Base-by-base conservation (phyloP, 2,888 invertebrate species). In the Liodrosophila aerea region DNA sequence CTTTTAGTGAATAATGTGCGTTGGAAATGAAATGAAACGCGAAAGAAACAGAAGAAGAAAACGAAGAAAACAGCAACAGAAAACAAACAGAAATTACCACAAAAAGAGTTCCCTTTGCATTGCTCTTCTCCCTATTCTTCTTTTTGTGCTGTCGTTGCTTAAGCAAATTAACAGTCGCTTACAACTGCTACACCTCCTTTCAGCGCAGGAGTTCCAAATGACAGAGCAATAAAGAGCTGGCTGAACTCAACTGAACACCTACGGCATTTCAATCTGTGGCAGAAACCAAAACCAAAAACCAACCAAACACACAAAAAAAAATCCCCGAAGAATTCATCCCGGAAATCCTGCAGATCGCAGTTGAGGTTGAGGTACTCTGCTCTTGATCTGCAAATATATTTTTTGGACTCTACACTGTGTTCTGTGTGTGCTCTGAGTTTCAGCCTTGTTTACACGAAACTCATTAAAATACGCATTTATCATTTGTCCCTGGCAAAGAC, bases 391-490 rank as follows among this genome's bases (percentile, higher is more conserved):
- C 22, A 22, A 22, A 22, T 22, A 22, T 22, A 5, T 22, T 22
- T 12, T 22, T 5, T 22, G 22, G 5, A 22, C 22, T 22, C 22
- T 22, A 5, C 22, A n/a, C n/a, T n/a, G n/a, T n/a, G n/a, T n/a
- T n/a, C n/a, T n/a, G n/a, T n/a, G n/a, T n/a, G n/a, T n/a, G n/a
- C n/a, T n/a, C n/a, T n/a, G n/a, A 30, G 30, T 30, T 69, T 63
- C 41, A 56, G 67, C 63, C 78, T 76, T 76, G 74, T 73, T 82
- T 83, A 85, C 87, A 86, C 84, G 82, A 88, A 87, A 85, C 88
- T 88, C 86, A 87, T 87, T 88, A 87, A 87, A 88, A 81, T 72
- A 69, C 59, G 65, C 81, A 88, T 88, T 87, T 87, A 88, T 87
- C 89, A 87, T 83, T 64, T 71, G 54, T 67, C 49, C 51, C 59